Conservation (phyloP, 2,797 vertebrate genomes). For the Hephaestus fuliginosus region DNA sequence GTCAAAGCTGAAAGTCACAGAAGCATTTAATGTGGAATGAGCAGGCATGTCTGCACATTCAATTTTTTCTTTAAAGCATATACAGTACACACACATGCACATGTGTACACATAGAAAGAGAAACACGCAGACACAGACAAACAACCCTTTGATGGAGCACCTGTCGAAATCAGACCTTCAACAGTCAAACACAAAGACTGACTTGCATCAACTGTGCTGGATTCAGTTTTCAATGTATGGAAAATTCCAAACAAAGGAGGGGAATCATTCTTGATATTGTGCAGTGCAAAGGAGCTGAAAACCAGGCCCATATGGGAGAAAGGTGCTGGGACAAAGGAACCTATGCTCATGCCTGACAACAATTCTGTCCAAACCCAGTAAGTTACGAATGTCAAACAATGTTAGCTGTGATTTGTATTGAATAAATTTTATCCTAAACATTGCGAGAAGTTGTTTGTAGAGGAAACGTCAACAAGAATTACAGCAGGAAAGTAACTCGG, state of each 20-base stretch:
- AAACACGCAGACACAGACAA: slow-evolving; percentile 56
- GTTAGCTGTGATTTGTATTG: slow-evolving; percentile 57
- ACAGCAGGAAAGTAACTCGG: slow-evolving; percentile 29
- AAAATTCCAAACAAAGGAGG: slow-evolving; percentile 51
- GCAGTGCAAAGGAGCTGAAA: slow-evolving; percentile 38
- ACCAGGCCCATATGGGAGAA: slow-evolving; percentile 48
- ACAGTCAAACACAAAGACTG: slow-evolving; percentile 53
- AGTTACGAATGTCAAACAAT: slow-evolving; percentile 71
- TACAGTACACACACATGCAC: slow-evolving; percentile 23
- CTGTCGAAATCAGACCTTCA: slow-evolving; percentile 66
- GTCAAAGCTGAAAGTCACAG: slow-evolving; percentile 73
- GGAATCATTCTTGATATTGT: slow-evolving; percentile 42
- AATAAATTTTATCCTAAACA: slow-evolving; percentile 52
- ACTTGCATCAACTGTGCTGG: slow-evolving; percentile 44
- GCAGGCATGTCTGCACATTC: slow-evolving; percentile 74
- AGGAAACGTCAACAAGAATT: slow-evolving; percentile 53
- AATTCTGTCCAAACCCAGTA: slow-evolving; percentile 35
- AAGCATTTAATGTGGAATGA: slow-evolving; percentile 77
- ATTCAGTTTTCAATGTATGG: slow-evolving; percentile 49
- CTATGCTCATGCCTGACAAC: slow-evolving; percentile 35
- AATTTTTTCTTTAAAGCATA: slow-evolving; percentile 51
- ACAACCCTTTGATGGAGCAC: slow-evolving; percentile 61
- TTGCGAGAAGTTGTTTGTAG: slow-evolving; percentile 59
- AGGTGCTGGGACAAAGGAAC: slow-evolving; percentile 54
- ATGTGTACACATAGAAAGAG: slow-evolving; percentile 24